Evolutionary conservation across 2,888 invertebrate genomes (phyloP), one percentile per base, ranked within the genome.

Genomic region (Erannis defoliaria): DNA sequence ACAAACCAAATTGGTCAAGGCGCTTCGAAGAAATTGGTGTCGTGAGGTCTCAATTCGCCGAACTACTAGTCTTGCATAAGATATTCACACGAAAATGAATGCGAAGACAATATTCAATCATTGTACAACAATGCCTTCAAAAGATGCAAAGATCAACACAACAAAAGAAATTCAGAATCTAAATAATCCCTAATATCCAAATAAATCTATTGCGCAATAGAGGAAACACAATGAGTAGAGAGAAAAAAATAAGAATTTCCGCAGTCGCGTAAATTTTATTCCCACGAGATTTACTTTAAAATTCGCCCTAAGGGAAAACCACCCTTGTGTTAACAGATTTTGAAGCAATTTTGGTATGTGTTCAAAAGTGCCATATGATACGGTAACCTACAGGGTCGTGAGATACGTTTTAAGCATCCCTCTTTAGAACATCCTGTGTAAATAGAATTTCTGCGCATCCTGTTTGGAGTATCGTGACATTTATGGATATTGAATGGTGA

Each of bases 321-420:
- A 49, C 68, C 70, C 48, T 57, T 78, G 71, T 45, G 0, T 0
- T 0, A 0, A 14, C 1, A 31, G 1, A 0, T 0, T 58, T 75
- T 68, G 18, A 46, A 51, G 58, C 3, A 4, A 57, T 46, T 67
- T 62, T 70, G 42, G 19, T 35, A 35, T 5, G 37, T 62, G 57
- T 62, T 31, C 6, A 10, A 45, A 55, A 5, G 66, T 71, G 70
- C 76, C 79, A 80, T 74, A 77, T 80, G 81, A 76, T 76, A 73
- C 81, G 84, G 84, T 89, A 90, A 62, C 62, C 89, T 89, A 88
- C 81, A 73, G 86, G 90, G 88, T 89, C 91, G 88, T 90, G 89
- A 78, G 90, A 89, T 84, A 88, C 88, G 89, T 89, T n/a, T 88
- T 74, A 76, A 83, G 72, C 88, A 90, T 90, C 92, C 91, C 91